phyloP scores from a whole-genome alignment of 2,888 invertebrate species.

The Drosophila differens region DNA sequence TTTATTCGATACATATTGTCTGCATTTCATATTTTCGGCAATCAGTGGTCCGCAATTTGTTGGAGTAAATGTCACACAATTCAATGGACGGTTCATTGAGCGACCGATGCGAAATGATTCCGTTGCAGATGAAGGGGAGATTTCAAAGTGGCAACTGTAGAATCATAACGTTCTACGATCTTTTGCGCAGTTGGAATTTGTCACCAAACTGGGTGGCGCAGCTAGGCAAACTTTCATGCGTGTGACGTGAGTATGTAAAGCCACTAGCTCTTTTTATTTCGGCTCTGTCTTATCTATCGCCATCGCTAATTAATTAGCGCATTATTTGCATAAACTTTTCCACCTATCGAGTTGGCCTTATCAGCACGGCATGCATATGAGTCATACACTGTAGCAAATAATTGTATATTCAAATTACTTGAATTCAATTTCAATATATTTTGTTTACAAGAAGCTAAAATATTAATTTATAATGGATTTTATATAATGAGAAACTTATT shows the following conservation, averaged over 20 bases:
- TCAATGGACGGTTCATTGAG: conserved; percentile 66
- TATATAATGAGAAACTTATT: neutral
- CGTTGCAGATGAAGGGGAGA: neutral
- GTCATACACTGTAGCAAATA: conserved; percentile 28
- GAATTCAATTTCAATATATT: neutral
- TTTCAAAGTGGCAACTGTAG: conserved; percentile 6
- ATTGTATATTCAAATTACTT: neutral
- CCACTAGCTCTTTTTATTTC: conserved; percentile 12
- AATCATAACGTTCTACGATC: conserved; percentile 28
- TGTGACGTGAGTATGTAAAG: conserved; percentile 13
- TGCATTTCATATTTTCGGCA: conserved; percentile 65
- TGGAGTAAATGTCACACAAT: conserved; percentile 54
- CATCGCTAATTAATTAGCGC: conserved; percentile 69
- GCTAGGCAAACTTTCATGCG: conserved; percentile 9
- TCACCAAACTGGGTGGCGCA: neutral
- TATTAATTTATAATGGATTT: neutral
- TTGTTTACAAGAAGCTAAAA: neutral
- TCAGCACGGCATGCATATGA: conserved; percentile 23
- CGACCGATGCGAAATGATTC: conserved; percentile 15
- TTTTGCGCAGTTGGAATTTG: conserved; percentile 56
- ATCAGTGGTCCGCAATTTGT: conserved; percentile 58
- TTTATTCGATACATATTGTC: conserved; percentile 25
- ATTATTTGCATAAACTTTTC: conserved; percentile 45
- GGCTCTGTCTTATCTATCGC: conserved; percentile 50
- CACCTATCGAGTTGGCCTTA: conserved; percentile 31